These are phyloP conservation scores for Coregonus sp. DNA, from an alignment of 2,797 vertebrate species.

Conservation along the genomic window DNA sequence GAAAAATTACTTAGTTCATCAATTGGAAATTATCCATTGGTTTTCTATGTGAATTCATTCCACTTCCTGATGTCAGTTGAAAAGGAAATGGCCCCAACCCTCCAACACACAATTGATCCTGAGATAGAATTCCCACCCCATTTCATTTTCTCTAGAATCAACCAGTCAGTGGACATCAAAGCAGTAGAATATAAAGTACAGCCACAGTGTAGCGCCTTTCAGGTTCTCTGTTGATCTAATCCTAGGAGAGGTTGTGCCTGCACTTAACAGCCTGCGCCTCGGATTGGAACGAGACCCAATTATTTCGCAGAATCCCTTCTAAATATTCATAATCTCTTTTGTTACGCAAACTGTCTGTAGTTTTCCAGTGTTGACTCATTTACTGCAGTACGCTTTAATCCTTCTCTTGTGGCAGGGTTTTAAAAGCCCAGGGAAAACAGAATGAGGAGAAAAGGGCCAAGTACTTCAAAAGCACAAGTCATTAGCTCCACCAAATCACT, in stretches of 20 bases:
- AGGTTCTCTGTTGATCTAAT: constrained; percentile 31
- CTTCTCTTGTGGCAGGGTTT: constrained; percentile 66
- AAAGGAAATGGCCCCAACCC: background rate
- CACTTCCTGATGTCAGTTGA: background rate
- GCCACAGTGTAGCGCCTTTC: background rate
- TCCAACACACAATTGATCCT: background rate
- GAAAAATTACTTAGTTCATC: background rate
- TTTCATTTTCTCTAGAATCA: background rate
- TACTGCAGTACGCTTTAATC: constrained; percentile 71
- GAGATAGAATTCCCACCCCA: background rate
- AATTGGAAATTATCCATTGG: background rate
- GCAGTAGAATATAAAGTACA: background rate
- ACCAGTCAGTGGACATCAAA: constrained; percentile 16
- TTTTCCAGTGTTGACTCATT: constrained; percentile 69
- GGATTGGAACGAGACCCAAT: constrained; percentile 64
- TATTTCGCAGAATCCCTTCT: constrained; percentile 71
- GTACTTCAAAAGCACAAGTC: constrained; percentile 54
- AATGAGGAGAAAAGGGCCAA: constrained; percentile 50
- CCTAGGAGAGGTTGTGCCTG: constrained; percentile 45
- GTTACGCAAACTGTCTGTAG: constrained; percentile 69
- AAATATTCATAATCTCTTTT: constrained; percentile 75
- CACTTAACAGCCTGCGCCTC: constrained; percentile 44
- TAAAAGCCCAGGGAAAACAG: constrained; percentile 58
- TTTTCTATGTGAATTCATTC: background rate
- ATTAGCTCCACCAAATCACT: background rate